Evolutionary conservation across 2,888 invertebrate species (phyloP).

Genomic region (Nephrotoma appendiculata): DNA sequence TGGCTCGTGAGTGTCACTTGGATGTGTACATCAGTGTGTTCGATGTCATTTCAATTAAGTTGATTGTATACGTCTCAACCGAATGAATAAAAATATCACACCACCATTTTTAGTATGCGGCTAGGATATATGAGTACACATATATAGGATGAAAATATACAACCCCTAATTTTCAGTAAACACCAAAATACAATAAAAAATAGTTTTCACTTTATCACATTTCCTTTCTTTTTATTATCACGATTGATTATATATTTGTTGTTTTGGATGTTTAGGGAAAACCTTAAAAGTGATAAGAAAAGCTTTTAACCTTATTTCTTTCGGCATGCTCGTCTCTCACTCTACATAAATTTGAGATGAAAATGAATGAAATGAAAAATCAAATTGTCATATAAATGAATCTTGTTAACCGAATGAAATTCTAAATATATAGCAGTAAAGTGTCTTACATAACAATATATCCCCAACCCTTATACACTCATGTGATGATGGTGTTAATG

Average conservation of each 20-base stretch:
- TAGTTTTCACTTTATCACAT: background rate
- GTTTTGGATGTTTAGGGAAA: background rate
- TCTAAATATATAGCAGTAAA: background rate
- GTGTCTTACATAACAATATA: background rate
- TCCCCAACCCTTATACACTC: background rate
- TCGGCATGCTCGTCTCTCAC: background rate
- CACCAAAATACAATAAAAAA: background rate
- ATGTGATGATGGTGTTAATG: background rate
- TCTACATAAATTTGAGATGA: background rate
- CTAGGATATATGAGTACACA: background rate
- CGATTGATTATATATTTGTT: background rate
- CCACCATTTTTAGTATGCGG: background rate
- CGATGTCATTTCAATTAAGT: background rate
- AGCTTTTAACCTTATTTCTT: background rate
- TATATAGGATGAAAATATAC: background rate
- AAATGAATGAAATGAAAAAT: background rate
- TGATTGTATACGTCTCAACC: background rate
- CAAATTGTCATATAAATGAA: background rate
- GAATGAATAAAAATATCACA: background rate
- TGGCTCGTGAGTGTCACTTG: background rate
- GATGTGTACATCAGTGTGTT: background rate
- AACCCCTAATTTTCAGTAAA: background rate
- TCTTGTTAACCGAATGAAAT: background rate
- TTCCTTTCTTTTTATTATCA: background rate
- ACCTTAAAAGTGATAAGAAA: background rate